Percentiles rank a stretch among this genome's conserved stretches.
These are phyloP conservation scores for Gerris lacustris DNA, from an alignment of 2,888 invertebrate species.

Conservation along the genomic window DNA sequence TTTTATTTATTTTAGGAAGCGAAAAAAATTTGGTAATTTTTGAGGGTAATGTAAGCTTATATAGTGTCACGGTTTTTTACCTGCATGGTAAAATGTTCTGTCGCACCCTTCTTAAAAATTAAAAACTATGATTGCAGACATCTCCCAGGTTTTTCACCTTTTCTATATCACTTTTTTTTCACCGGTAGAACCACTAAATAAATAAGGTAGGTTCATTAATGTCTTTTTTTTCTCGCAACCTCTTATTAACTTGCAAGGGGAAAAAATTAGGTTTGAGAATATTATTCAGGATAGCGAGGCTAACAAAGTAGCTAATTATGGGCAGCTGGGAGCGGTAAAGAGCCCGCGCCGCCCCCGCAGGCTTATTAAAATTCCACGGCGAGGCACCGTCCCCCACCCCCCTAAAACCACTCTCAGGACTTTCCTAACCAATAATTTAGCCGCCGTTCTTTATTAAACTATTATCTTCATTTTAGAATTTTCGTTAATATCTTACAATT, in stretches of 20 bases:
- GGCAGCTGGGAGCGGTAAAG: not conserved
- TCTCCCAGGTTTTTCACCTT: too few relatives aligned
- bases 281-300: not conserved
- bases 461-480: not conserved
- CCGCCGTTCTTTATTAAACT: not conserved
- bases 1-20: too few relatives aligned
- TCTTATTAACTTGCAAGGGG: not conserved
- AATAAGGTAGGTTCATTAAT: not conserved
- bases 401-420: not conserved
- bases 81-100: too few relatives aligned
- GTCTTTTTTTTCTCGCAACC: not conserved
- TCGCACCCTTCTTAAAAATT: too few relatives aligned
- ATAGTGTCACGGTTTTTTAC: too few relatives aligned
- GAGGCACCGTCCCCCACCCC: not conserved
- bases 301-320: conserved; percentile 3
- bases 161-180: too few relatives aligned
- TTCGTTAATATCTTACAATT: not conserved
- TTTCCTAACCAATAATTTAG: not conserved
- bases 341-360: not conserved
- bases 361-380: not conserved
- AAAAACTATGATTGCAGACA: too few relatives aligned
- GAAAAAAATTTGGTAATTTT: too few relatives aligned
- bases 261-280: not conserved
- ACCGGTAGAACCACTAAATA: not conserved
- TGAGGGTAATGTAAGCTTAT: too few relatives aligned